Base-by-base conservation (phyloP, 2,797 vertebrate species). In the Fringilla coelebs region DNA sequence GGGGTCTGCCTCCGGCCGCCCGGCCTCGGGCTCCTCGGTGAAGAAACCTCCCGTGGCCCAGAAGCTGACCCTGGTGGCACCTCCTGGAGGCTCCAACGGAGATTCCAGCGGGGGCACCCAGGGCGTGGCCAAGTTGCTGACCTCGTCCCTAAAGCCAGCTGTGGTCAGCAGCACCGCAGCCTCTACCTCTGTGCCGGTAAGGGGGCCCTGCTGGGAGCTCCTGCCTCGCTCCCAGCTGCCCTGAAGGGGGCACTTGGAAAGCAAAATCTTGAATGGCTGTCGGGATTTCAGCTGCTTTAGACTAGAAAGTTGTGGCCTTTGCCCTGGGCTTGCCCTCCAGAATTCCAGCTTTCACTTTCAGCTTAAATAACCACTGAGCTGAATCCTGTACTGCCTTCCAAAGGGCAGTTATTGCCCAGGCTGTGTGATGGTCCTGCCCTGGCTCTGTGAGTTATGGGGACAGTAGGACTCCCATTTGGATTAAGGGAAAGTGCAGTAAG, bases 61-160 rank as follows among this genome's bases (percentile, higher is more conserved):
- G 96, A 98, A 98, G 94, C 96, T 98, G 76, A 98, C 98, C 28
- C 91, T 98, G 85, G 98, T 98, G 91, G 98, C 98, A 11, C 98
- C 98, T 29, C 98, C 98, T 0, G 98, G 98, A 22, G 98, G 98
- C 58, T 98, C 98, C 45, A 98, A 98, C 1, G 98, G 98, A 92
- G 98, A 98, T 90, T 98, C 98, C 22, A 96, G 98, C 1, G 97
- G 98, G 57, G 98, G 98, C 76, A 98, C 98, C 16, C 98, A 98
- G 94, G 98, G 98, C 6, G 98, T 98, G 82, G 98, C 98, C 84
- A 98, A 98, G 84, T 46, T 98, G 84, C 73, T 98, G 95, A 98
- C 98, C 48, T 98, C 98, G 19, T 98, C 98, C 62, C 96, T 98
- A 52, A 98, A 98, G 93, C 98, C 98, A 24, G 90, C 97, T 31